Conservation (phyloP, 2,113 vertebrate genomes). For the Mustela lutreola region DNA sequence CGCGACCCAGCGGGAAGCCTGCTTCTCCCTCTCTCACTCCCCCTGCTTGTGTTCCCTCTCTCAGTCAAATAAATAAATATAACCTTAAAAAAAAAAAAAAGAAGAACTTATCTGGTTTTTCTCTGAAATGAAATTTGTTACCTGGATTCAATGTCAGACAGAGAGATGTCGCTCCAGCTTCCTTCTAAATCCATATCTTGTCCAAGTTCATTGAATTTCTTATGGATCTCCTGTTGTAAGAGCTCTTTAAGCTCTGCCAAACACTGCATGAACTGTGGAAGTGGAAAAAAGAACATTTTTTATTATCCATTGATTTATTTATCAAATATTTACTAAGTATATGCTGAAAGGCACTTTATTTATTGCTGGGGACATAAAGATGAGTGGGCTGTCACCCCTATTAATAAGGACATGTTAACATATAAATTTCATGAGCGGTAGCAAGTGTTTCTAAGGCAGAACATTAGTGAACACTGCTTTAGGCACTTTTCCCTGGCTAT, state of each 20-base stretch:
- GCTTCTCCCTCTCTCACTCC: too few relatives aligned
- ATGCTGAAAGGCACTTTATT: neutral
- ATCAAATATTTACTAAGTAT: neutral
- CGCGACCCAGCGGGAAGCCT: too few relatives aligned
- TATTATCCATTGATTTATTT: neutral
- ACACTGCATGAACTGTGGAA: conserved; percentile 84
- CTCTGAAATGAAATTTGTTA: conserved; percentile 76
- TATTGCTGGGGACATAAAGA: neutral
- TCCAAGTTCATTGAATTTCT: conserved; percentile 85
- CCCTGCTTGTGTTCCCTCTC: too few relatives aligned
- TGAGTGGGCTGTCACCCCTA: neutral
- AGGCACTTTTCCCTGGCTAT: neutral
- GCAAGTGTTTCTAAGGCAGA: neutral
- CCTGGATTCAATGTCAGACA: conserved; percentile 95
- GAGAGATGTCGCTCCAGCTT: conserved; percentile 86
- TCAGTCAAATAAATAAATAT: too few relatives aligned
- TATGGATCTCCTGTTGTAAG: conserved; percentile 85
- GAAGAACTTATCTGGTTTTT: neutral
- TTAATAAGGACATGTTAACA: neutral
- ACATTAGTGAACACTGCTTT: neutral
- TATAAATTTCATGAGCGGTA: neutral
- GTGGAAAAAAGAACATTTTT: neutral
- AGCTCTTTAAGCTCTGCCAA: conserved; percentile 85
- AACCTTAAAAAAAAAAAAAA: neutral
- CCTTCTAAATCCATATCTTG: conserved; percentile 76